A percentile compares a stretch with the other conserved stretches of the same genome.
Conservation (phyloP, 1,140 invertebrate genomes). For the Pemphigus obesinymphae region DNA sequence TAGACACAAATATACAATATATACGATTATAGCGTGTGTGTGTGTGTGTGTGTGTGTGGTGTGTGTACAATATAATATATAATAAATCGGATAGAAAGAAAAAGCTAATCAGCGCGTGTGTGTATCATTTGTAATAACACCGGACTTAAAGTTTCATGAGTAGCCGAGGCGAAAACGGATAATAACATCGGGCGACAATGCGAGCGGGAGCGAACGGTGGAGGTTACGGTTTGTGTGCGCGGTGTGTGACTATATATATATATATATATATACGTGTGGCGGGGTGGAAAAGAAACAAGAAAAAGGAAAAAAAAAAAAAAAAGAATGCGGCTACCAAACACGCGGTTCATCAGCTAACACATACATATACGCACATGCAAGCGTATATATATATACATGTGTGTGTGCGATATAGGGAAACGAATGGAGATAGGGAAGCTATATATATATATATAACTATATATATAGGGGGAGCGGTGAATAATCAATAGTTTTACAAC, state of each 20-base stretch:
- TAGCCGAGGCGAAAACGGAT: conserved; percentile 32
- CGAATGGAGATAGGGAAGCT: background rate
- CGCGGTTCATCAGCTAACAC: conserved; percentile 31
- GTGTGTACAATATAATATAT: background rate
- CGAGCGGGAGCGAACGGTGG: background rate
- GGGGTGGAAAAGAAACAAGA: conserved; percentile 28
- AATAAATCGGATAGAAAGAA: conserved; percentile 39
- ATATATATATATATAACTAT: too few relatives aligned
- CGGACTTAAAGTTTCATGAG: conserved; percentile 40
- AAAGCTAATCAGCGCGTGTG: conserved; percentile 34
- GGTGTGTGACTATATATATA: too few relatives aligned
- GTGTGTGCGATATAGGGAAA: background rate
- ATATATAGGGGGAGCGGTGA: conserved; percentile 21
- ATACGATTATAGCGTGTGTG: too few relatives aligned
- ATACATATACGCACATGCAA: background rate
- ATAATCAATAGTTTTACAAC: conserved; percentile 45
- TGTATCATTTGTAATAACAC: conserved; percentile 41
- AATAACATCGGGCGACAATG: conserved; percentile 30
- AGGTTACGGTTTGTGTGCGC: background rate
- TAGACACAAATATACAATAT: background rate
- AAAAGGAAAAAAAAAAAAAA: background rate
- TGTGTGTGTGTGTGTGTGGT: background rate
- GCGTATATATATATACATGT: background rate
- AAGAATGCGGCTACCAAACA: conserved; percentile 22
- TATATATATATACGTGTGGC: background rate